Evolutionary conservation across 2,888 invertebrate species (phyloP).

Genomic region (Athalia rosae): DNA sequence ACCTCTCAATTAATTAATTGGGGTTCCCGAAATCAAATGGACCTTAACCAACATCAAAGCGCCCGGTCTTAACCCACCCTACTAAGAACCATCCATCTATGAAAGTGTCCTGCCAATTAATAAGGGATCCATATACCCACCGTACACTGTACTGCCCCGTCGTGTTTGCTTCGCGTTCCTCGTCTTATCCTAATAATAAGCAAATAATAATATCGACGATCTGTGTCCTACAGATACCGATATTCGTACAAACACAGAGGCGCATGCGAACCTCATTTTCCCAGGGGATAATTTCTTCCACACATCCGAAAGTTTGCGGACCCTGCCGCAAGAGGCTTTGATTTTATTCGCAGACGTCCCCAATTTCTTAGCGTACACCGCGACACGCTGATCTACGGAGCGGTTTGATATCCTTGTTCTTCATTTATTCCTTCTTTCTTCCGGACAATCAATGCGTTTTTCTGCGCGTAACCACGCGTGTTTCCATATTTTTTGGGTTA

Average conservation of each 20-base stretch:
- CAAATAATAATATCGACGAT: slow-evolving; percentile 57
- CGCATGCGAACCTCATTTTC: no score
- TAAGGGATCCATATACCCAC: slow-evolving; percentile 60
- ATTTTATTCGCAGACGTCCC: not conserved
- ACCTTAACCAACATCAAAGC: slow-evolving; percentile 69
- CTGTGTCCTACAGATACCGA: not conserved
- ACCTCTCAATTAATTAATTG: slow-evolving; percentile 68
- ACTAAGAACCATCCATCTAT: slow-evolving; percentile 53
- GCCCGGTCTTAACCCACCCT: slow-evolving; percentile 56
- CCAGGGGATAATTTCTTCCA: not conserved
- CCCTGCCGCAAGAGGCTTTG: not conserved
- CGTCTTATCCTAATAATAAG: slow-evolving; percentile 69
- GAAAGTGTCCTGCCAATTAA: slow-evolving; percentile 68
- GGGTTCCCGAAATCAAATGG: slow-evolving; percentile 66
- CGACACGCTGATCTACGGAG: no score
- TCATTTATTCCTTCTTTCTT: no score
- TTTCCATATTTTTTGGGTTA: slow-evolving; percentile 7
- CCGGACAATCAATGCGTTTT: no score
- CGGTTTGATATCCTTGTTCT: no score
- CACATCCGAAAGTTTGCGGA: not conserved
- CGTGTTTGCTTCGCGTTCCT: slow-evolving; percentile 62
- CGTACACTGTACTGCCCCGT: no score
- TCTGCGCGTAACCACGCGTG: not conserved
- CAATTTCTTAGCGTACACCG: no score
- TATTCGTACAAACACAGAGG: not conserved